phyloP scores from a whole-genome alignment of 35 echinoderm and acorn worm species.

The Ophioderma brevispina region DNA sequence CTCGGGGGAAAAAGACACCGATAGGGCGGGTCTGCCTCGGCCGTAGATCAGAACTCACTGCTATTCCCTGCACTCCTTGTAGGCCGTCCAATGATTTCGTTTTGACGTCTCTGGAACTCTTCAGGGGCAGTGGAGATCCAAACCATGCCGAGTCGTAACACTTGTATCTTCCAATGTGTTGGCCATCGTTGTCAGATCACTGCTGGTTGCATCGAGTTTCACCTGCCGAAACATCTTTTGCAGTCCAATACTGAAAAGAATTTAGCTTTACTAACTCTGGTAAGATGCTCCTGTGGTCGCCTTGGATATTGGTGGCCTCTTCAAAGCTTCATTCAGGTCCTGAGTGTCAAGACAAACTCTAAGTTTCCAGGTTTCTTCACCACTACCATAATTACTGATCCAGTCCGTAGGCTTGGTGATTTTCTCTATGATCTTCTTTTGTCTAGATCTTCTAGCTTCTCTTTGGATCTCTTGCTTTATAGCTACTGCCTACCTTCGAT shows the following conservation, averaged over 20 bases:
- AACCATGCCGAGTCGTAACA: conserved; percentile 60
- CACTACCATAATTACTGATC: conserved; percentile 58
- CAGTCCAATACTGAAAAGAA: neutral
- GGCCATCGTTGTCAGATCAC: conserved; percentile 42
- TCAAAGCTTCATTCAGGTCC: conserved; percentile 76
- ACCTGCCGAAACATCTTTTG: neutral
- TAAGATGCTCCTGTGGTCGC: conserved; percentile 30
- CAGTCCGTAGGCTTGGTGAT: conserved; percentile 68
- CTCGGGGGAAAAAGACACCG: no score
- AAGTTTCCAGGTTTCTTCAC: conserved; percentile 20
- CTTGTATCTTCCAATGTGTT: conserved; percentile 54
- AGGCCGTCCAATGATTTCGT: conserved; percentile 48
- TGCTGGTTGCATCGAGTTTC: conserved; percentile 21
- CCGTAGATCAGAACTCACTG: conserved; percentile 41
- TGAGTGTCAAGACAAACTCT: neutral
- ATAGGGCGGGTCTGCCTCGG: no score
- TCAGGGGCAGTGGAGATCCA: conserved; percentile 52
- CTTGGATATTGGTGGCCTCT: conserved; percentile 52
- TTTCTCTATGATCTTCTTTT: conserved; percentile 43
- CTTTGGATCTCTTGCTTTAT: conserved; percentile 47
- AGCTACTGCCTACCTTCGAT: conserved; percentile 64
- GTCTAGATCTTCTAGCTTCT: conserved; percentile 45
- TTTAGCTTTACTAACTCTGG: neutral
- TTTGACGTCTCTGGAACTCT: conserved; percentile 59
- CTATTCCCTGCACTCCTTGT: conserved; percentile 40